A percentile compares a stretch with the other conserved stretches of the same genome.
These are phyloP conservation scores for Gryllus longicercus DNA, from an alignment of 2,888 invertebrate species.

Conservation along the genomic window DNA sequence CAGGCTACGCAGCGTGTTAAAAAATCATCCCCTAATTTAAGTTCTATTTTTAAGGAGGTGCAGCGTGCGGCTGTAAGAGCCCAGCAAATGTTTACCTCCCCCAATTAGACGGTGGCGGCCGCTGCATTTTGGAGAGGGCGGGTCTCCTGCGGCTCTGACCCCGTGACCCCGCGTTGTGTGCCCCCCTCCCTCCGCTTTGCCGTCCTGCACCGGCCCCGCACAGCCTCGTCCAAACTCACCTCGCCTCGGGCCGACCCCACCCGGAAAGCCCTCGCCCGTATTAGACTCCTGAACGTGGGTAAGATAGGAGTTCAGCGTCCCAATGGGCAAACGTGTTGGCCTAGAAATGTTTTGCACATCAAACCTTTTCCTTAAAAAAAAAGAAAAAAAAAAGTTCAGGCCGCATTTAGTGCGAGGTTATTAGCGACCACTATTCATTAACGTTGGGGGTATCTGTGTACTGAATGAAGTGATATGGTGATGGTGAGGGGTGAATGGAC, in stretches of 20 bases:
- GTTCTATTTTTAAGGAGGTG: slow-evolving; percentile 17
- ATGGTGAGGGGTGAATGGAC: no score
- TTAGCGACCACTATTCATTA: no score
- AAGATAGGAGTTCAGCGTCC: no score
- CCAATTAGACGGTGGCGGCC: not conserved
- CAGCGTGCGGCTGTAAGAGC: not conserved
- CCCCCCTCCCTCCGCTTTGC: not conserved
- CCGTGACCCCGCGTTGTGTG: not conserved
- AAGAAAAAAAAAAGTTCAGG: no score
- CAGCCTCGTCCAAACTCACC: not conserved
- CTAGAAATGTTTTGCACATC: no score
- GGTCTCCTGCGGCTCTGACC: not conserved
- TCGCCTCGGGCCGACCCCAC: not conserved
- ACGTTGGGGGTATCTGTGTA: no score
- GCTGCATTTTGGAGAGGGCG: not conserved
- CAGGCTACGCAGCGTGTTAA: slow-evolving; percentile 9
- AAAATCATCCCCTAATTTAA: slow-evolving; percentile 17
- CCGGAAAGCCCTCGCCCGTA: no score
- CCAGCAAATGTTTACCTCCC: slow-evolving; percentile 2
- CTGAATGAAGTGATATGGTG: no score
- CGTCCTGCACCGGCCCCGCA: not conserved
- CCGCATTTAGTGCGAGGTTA: no score
- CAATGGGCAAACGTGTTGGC: no score
- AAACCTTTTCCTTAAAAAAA: no score
- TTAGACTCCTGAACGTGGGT: no score